Evolutionary conservation across 2,113 vertebrate species (phyloP).

Genomic region (Bambusicola thoracicus): DNA sequence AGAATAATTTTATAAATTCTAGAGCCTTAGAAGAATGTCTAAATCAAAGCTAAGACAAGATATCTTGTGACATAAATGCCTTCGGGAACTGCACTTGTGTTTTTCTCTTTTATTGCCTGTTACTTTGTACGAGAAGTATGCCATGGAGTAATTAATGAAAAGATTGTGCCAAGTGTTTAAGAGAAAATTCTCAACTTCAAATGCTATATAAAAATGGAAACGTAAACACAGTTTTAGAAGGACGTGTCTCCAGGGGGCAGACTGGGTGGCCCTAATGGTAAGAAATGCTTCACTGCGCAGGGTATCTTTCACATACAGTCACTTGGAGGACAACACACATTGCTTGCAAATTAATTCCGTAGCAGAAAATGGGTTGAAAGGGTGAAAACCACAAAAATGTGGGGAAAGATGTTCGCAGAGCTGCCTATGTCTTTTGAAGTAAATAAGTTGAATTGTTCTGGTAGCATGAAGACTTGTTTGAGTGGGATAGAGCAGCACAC

Average conservation of each 20-base stretch:
- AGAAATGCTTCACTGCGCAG: slow-evolving; percentile 43
- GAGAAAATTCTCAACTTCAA: slow-evolving; percentile 52
- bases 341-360: slow-evolving; percentile 64
- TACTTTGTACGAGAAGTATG: slow-evolving; percentile 13
- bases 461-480: slow-evolving; percentile 31
- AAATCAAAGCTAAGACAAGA: slow-evolving; percentile 40
- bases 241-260: slow-evolving; percentile 13
- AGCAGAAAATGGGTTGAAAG: slow-evolving; percentile 62
- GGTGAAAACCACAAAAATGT: slow-evolving; percentile 55
- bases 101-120: slow-evolving; percentile 32
- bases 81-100: background rate
- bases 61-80: slow-evolving; percentile 27
- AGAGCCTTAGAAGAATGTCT: slow-evolving; percentile 31
- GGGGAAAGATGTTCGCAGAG: slow-evolving; percentile 35
- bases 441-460: slow-evolving; percentile 14
- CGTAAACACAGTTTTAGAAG: slow-evolving; percentile 31
- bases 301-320: slow-evolving; percentile 46
- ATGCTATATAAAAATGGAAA: slow-evolving; percentile 50
- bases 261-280: slow-evolving; percentile 38
- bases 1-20: slow-evolving; percentile 44
- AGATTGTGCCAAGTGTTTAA: slow-evolving; percentile 32
- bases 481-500: background rate
- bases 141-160: slow-evolving; percentile 31
- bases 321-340: slow-evolving; percentile 58
- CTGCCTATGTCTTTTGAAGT: slow-evolving; percentile 56